Base-by-base conservation (phyloP, 2,113 vertebrate genomes). In the Cathartes aura region DNA sequence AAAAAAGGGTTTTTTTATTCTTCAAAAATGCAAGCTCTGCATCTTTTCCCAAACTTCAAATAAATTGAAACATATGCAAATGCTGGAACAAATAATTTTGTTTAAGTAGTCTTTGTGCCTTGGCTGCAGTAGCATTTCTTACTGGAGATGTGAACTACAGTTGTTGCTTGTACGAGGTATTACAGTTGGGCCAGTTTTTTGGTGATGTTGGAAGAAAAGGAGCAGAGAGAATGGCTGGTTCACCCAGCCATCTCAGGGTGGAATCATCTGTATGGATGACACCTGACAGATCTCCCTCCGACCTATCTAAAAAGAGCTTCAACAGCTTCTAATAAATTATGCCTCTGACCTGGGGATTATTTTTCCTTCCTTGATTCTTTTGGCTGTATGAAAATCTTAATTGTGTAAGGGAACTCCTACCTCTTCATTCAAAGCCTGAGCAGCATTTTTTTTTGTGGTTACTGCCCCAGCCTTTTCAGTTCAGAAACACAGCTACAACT, bases 111-210 rank as follows among this genome's bases (percentile, higher is more conserved):
- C 12, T 67, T 10, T 60, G 24, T 95, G 47, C 27, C 45, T 60
- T 22, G 15, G 40, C 36, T 84, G 6, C 9, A 62, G 63, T 40
- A 62, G 18, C 12, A 4, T 48, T 59, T 92, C 16, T 42, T 47
- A 48, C 43, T 59, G 50, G 62, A 75, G 38, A 14, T 47, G 50
- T 11, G 15, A 60, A 27, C 26, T 47, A 7, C n/a, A 42, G 55
- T 21, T 76, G 30, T 58, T 60, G 30, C 7, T 56, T 87, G 29
- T 50, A 14, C 0, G 1, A 47, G 32, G 4, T 59, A 1, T 2
- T 36, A 6, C 0, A 0, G 15, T 38, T 66, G 40, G 9, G 20
- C 23, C 32, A 12, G 11, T 6, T n/a, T 62, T 75, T 40, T 73
- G 24, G 29, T 68, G 42, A 30, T 27, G 16, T 34, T 84, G 43